A percentile compares a stretch with the other conserved stretches of the same genome.
Evolutionary conservation across 2,113 vertebrate genomes (phyloP).

Genomic region (Scalopus aquaticus): DNA sequence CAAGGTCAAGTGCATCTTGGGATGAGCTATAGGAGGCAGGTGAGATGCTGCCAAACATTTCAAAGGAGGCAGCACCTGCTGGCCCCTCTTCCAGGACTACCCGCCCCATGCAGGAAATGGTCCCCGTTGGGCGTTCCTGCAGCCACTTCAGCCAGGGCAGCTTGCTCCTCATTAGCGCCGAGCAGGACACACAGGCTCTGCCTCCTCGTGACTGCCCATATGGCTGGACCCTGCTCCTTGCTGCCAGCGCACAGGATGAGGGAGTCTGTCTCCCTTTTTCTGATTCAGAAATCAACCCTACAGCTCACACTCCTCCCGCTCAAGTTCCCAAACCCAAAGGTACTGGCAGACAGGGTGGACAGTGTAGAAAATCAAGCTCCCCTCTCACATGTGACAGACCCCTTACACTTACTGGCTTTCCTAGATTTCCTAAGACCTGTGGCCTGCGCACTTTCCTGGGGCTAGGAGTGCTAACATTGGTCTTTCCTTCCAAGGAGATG

Average conservation of each 20-base stretch:
- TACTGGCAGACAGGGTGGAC: too few species aligned
- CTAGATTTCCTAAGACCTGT: slow-evolving; percentile 31
- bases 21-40: slow-evolving; percentile 23
- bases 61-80: slow-evolving; percentile 68
- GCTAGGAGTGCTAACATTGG: slow-evolving; percentile 2
- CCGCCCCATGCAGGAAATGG: slow-evolving; percentile 51
- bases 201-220: slow-evolving; percentile 57
- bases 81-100: slow-evolving; percentile 15
- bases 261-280: background rate
- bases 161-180: slow-evolving; percentile 32
- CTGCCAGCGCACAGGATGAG: background rate
- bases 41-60: slow-evolving; percentile 44
- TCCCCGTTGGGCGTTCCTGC: slow-evolving; percentile 52
- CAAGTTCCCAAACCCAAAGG: background rate
- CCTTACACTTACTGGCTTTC: background rate
- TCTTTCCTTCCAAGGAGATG: slow-evolving; percentile 53
- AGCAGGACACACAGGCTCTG: slow-evolving; percentile 18
- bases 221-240: slow-evolving; percentile 51
- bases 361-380: background rate
- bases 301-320: background rate
- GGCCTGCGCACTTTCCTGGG: background rate
- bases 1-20: slow-evolving; percentile 40
- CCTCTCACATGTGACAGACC: background rate
- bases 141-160: slow-evolving; percentile 50
- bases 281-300: background rate